Percentiles rank a stretch among this genome's conserved stretches.
These are phyloP conservation scores for Clitarchus hookeri DNA, from an alignment of 2,888 invertebrate species.

Conservation along the genomic window DNA sequence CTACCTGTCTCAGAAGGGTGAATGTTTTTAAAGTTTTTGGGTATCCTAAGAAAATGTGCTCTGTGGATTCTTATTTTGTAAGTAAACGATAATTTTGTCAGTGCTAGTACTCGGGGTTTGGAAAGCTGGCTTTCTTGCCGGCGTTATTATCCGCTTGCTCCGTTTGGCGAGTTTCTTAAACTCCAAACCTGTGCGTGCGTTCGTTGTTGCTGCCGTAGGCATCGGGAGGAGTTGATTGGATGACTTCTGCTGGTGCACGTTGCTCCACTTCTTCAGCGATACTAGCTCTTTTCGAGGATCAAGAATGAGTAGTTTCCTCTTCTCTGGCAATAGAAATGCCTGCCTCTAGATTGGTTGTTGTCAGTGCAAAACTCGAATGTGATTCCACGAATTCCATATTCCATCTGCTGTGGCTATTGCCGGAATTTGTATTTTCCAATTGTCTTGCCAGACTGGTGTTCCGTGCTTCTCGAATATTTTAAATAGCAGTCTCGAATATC, in stretches of 20 bases:
- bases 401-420: too few species aligned
- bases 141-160: neutral
- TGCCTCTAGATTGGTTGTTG: too few species aligned
- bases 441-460: too few species aligned
- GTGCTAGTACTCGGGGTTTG: neutral
- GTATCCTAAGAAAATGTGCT: slow-evolving; percentile 16
- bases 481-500: too few species aligned
- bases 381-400: too few species aligned
- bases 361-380: too few species aligned
- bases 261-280: neutral
- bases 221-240: neutral
- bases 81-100: slow-evolving; percentile 10
- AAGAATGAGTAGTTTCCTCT: neutral
- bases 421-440: too few species aligned
- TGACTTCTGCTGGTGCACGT: neutral
- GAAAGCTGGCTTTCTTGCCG: neutral
- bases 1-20: too few species aligned
- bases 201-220: too few species aligned
- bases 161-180: neutral
- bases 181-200: neutral
- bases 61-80: neutral
- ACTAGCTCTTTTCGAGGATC: neutral
- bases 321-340: too few species aligned
- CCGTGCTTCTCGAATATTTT: too few species aligned
- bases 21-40: slow-evolving; percentile 20